Evolutionary conservation across 2,888 invertebrate genomes (phyloP), one percentile per base, ranked within the genome.

Genomic region (Drosophila borealis): DNA sequence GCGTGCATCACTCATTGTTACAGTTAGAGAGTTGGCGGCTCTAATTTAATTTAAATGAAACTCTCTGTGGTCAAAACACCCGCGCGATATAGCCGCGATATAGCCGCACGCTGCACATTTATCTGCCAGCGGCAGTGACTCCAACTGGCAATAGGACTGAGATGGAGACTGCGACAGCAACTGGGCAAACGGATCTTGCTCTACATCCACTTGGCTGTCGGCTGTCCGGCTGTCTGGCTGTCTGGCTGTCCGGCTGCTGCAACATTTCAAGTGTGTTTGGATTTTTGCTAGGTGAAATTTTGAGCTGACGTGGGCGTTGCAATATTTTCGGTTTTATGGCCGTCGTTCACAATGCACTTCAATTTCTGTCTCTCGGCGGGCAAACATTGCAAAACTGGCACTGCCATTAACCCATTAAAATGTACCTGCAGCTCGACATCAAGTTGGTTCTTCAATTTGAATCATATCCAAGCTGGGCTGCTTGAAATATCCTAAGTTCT

Each of bases 1-100:
- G 83, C 87, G 83, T 84, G 72, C 86, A 85, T 85, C 85, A 86
- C 73, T 86, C 85, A 86, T 86, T 88, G 88, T 88, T 86, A 83
- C 88, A 78, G 85, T 86, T 88, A 88, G 88, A 85, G 76, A 87
- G 83, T 83, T 74, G 80, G 87, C 78, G 81, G 57, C 87, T 87
- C 84, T 85, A 85, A 86, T 86, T 86, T 80, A 86, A 86, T 86
- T 86, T 88, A 86, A 86, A 86, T 88, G 86, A 76, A 87, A 72
- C 68, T 79, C 68, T 53, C 57, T 42, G 62, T 56, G 66, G 72
- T 61, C 61, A 48, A 59, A 72, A 84, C 87, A 87, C 87, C 84
- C 84, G 87, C 81, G 70, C 66, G 55, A n/a, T 60, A 44, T 54
- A 19, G 61, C 41, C 17, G 17, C 17, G 8, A 17, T 17, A 17